Evolutionary conservation across 2,888 invertebrate genomes (phyloP), one percentile per base, ranked within the genome.

Genomic region (Alcis repandata): DNA sequence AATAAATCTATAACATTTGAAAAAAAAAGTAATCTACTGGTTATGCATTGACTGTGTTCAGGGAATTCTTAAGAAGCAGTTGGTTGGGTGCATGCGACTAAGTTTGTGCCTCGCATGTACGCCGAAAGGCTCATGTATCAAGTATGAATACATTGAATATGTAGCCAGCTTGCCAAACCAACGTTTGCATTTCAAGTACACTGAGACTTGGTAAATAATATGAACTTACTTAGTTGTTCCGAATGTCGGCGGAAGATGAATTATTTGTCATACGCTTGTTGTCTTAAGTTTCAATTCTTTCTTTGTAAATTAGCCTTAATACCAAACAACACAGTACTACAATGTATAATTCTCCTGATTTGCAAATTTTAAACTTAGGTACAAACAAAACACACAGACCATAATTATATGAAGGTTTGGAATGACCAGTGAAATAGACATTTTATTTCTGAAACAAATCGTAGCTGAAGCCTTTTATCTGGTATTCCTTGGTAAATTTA

Each of bases 41-140:
- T 15, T 2, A 9, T 15, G 8, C n/a, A 36, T 54, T 20, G 3
- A 45, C 59, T 65, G 60, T 43, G 53, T 22, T 11, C 69, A 67
- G 53, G 69, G 63, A 72, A 74, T 73, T 72, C 71, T 75, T 70
- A 73, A 73, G 73, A 66, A 76, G 70, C 71, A 70, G 68, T 68
- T 66, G 70, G 49, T 45, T 56, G 43, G 43, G 70, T 72, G 72
- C 71, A 67, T 41, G 73, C 49, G 70, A 65, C 57, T 48, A 75
- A 75, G 68, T 78, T 78, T 78, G 69, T 63, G 45, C 67, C 54
- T 59, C 41, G 63, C 67, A 70, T 41, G 54, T 71, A 72, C 65
- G 59, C 54, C 19, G 56, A 46, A 63, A 67, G 38, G 69, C 60
- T 33, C 33, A 57, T 43, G 43, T 63, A 52, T 73, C 66, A 71